Percentiles rank a stretch among this genome's conserved stretches.
Conservation (phyloP, 1,140 invertebrate genomes). For the Drosophila equinoxialis region DNA sequence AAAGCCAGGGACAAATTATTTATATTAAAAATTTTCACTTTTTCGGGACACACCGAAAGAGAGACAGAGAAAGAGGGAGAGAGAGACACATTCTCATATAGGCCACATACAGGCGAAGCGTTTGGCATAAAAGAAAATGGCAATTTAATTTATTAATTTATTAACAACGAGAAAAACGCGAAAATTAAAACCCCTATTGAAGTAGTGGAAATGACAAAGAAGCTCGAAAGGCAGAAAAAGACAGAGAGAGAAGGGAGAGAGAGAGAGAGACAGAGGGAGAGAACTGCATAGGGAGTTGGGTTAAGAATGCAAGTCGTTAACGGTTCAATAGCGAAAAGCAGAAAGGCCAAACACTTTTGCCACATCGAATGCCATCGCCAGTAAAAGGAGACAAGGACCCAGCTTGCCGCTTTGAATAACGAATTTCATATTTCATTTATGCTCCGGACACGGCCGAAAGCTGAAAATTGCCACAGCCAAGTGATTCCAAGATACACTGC, state of each 20-base stretch:
- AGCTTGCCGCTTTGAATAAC: slow-evolving; percentile 27
- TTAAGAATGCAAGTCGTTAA: slow-evolving; percentile 59
- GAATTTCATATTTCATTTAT: slow-evolving; percentile 67
- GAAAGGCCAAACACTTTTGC: slow-evolving; percentile 21
- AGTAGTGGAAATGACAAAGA: too few relatives aligned
- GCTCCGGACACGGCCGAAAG: slow-evolving; percentile 10
- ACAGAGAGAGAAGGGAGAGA: slow-evolving; percentile 16
- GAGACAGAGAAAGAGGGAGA: slow-evolving; percentile 18
- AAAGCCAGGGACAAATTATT: slow-evolving; percentile 61
- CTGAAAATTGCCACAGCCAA: neutral
- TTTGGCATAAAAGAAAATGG: slow-evolving; percentile 57
- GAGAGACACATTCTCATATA: too few relatives aligned
- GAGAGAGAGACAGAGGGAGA: neutral
- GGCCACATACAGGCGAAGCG: slow-evolving; percentile 37
- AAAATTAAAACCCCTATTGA: slow-evolving; percentile 53
- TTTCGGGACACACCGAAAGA: slow-evolving; percentile 30
- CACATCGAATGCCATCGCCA: slow-evolving; percentile 34
- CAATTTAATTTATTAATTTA: slow-evolving; percentile 72
- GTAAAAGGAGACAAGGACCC: slow-evolving; percentile 1
- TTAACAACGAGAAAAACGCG: slow-evolving; percentile 53
- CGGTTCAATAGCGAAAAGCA: slow-evolving; percentile 54
- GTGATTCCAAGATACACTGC: slow-evolving; percentile 12
- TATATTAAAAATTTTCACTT: slow-evolving; percentile 72
- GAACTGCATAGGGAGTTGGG: neutral
- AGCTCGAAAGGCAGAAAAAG: too few relatives aligned